Evolutionary conservation across 2,888 invertebrate species (phyloP), one percentile per base, ranked within the genome.

Genomic region (Acleris literana): DNA sequence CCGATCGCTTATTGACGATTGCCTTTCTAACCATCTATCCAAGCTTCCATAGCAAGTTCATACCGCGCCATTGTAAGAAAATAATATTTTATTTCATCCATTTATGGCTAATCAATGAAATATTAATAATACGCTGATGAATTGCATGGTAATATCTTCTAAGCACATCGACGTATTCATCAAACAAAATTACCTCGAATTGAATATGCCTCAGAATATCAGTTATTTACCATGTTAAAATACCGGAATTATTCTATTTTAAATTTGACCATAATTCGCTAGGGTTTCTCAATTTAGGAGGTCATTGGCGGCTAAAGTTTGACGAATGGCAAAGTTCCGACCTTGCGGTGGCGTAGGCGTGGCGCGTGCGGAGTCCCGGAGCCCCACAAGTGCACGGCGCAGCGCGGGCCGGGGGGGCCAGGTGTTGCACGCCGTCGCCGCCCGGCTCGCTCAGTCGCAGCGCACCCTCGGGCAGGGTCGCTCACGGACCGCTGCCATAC

Each of bases 361-460:
- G 87, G 82, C 84, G 80, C 81, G 81, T 77, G 81, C 72, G 63
- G 75, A 55, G 62, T 44, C 57, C 60, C 78, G 86, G 85, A 89
- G 87, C 92, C 92, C 86, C 87, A 88, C 92, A 90, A 90, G 88
- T 90, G 90, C 88, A 74, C 70, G 71, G 67, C 54, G 64, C 82
- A 70, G 71, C 68, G 71, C 70, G 62, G 71, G 74, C 71, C 68
- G 69, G 75, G 72, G 75, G 70, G 71, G 79, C 83, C 86, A 88
- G 88, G 87, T 88, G 90, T 83, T 87, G 86, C 86, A 83, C 80
- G 73, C 75, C 69, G 70, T 76, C 74, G 71, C 73, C 74, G 70
- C 71, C 72, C 69, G 71, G 74, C 80, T 84, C 86, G 88, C 81
- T 88, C 82, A 76, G 76, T 72, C 78, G 71, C 71, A 79, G 80